Percentiles rank a stretch among this genome's conserved stretches.
Evolutionary conservation across 92 coral and sea anemone species (phyloP).

Genomic region (Galaxea fascicularis): DNA sequence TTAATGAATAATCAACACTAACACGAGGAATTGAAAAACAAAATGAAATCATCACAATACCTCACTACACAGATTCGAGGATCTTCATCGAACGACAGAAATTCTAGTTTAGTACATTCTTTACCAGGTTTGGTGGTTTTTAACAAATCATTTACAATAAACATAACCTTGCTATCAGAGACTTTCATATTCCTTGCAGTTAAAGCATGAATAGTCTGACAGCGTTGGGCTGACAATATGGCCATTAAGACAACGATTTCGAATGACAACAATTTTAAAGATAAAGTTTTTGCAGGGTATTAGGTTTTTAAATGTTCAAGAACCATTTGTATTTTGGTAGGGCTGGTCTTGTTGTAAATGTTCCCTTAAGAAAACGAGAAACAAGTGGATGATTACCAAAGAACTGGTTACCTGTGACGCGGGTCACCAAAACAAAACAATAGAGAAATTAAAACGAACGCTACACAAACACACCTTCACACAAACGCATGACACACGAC

Average conservation of each 20-base stretch:
- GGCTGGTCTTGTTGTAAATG: no score
- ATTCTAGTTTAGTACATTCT: slow-evolving; percentile 41
- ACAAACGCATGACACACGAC: no score
- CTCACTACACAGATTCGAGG: slow-evolving; percentile 47
- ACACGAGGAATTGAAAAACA: no score
- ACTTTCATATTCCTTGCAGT: slow-evolving; percentile 33
- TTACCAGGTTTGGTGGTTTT: slow-evolving; percentile 47
- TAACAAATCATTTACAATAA: slow-evolving; percentile 39
- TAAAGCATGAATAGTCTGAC: slow-evolving; percentile 54
- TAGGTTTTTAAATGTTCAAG: slow-evolving; percentile 45
- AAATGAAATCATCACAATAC: no score
- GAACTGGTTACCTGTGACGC: no score
- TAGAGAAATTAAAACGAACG: no score
- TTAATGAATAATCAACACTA: no score
- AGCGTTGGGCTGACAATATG: slow-evolving; percentile 60
- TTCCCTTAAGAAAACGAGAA: slow-evolving; percentile 39
- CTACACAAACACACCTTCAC: no score
- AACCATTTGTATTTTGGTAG: slow-evolving; percentile 43
- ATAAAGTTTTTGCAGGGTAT: slow-evolving; percentile 27
- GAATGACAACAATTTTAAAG: slow-evolving; percentile 24
- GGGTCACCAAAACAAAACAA: no score
- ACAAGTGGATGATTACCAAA: slow-evolving; percentile 48
- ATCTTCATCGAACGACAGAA: slow-evolving; percentile 18
- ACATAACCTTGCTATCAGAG: slow-evolving; percentile 19
- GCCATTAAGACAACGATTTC: slow-evolving; percentile 48